Conservation (phyloP, 2,113 vertebrate species). For the Nothoprocta pentlandii region DNA sequence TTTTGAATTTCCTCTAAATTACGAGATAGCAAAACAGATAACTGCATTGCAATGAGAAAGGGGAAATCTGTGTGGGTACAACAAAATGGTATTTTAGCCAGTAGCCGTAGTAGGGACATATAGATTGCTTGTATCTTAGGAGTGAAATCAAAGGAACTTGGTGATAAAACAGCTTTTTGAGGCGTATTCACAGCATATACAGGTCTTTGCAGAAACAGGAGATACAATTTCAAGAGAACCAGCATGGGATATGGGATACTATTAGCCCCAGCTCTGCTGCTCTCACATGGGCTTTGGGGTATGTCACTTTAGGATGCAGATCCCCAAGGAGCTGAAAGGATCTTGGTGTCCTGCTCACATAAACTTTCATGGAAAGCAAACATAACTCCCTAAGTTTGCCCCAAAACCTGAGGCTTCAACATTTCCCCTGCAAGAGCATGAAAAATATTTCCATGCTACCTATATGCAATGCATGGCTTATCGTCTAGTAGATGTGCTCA, state of each 20-base stretch:
- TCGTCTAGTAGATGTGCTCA: fast-evolving
- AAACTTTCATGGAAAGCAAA: fast-evolving
- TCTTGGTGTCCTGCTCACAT: background rate
- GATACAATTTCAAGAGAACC: background rate
- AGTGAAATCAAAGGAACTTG: background rate
- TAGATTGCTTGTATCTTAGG: background rate
- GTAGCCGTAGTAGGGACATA: background rate
- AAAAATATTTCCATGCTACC: background rate
- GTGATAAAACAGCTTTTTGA: background rate
- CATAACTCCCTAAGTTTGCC: background rate
- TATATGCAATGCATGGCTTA: fast-evolving
- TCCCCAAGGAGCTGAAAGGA: background rate
- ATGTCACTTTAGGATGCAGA: background rate
- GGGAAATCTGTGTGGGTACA: background rate
- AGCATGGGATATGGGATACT: background rate
- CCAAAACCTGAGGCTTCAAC: background rate
- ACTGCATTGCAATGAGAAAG: background rate
- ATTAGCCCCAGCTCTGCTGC: background rate
- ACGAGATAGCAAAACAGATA: constrained; percentile 1
- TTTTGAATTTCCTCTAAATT: constrained; percentile 64
- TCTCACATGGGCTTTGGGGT: background rate
- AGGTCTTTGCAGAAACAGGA: background rate
- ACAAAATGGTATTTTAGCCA: background rate
- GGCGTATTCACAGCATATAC: background rate
- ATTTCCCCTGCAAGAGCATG: background rate